phyloP scores from a whole-genome alignment of 2,113 vertebrate species.

The Indicator indicator region DNA sequence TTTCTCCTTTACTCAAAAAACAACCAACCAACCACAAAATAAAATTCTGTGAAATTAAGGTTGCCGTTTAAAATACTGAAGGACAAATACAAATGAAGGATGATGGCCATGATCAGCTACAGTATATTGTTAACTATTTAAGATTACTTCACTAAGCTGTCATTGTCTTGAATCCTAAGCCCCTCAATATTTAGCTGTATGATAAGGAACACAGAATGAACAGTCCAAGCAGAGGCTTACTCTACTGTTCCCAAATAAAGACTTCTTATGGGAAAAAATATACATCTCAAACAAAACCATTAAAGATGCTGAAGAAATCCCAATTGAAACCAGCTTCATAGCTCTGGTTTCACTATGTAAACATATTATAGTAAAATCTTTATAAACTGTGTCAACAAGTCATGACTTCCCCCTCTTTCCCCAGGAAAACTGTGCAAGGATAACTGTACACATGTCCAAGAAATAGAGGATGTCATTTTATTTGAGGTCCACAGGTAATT shows the following conservation, averaged over 20 bases:
- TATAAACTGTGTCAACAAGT: neutral
- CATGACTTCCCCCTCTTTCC: neutral
- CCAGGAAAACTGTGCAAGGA: conserved; percentile 54
- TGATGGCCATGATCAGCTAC: neutral
- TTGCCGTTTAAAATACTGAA: neutral
- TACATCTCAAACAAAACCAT: neutral
- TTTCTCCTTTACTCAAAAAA: neutral
- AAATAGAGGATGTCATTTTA: conserved; percentile 81
- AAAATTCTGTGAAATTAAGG: neutral
- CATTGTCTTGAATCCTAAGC: neutral
- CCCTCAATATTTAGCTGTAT: neutral
- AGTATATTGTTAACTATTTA: neutral
- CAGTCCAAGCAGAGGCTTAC: neutral
- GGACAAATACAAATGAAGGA: neutral
- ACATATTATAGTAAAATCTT: neutral
- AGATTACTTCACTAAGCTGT: neutral
- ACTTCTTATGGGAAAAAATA: neutral
- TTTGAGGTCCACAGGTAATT: conserved; percentile 86
- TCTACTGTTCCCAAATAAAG: neutral
- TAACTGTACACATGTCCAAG: conserved; percentile 40
- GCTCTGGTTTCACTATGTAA: neutral
- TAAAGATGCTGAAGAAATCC: neutral
- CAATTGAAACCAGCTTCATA: neutral
- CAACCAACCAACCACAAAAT: neutral
- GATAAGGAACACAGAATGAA: neutral